phyloP scores from a whole-genome alignment of 2,888 invertebrate genomes.

The Trypoxylon attenuatum region DNA sequence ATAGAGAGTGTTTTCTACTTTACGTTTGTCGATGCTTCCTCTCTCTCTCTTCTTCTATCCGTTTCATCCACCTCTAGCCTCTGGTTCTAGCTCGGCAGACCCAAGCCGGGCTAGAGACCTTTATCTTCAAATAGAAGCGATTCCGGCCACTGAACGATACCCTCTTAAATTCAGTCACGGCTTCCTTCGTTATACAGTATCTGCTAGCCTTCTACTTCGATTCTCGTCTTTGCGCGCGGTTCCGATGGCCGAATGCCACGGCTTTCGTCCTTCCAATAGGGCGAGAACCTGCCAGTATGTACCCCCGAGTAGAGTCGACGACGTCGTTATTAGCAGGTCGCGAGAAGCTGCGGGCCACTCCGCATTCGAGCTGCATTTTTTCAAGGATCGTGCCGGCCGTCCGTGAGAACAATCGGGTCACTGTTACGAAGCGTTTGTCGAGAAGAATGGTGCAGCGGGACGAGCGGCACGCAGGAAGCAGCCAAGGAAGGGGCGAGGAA shows the following conservation, averaged over 20 bases:
- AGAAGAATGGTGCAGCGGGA: conserved; percentile 20
- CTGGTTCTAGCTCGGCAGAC: neutral
- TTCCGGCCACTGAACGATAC: neutral
- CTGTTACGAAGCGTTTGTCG: conserved; percentile 38
- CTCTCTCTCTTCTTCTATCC: neutral
- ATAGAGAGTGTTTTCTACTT: neutral
- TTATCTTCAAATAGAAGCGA: neutral
- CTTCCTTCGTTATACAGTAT: neutral
- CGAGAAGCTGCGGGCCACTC: neutral
- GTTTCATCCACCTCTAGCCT: neutral
- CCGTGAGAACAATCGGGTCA: conserved; percentile 42
- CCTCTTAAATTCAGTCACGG: neutral
- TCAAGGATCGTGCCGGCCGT: no score
- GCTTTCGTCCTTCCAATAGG: neutral
- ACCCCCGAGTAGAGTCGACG: neutral
- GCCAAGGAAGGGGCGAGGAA: neutral
- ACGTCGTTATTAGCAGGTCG: conserved; percentile 37
- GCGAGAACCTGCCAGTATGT: neutral
- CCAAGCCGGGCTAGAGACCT: neutral
- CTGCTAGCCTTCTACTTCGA: neutral
- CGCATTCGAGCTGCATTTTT: conserved; percentile 35
- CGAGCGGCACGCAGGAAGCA: neutral
- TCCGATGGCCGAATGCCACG: neutral
- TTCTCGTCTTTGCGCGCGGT: neutral
- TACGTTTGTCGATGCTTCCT: neutral